Evolutionary conservation across 2,113 vertebrate species (phyloP), one percentile per base, ranked within the genome.

Genomic region (Brienomyrus longianalis): DNA sequence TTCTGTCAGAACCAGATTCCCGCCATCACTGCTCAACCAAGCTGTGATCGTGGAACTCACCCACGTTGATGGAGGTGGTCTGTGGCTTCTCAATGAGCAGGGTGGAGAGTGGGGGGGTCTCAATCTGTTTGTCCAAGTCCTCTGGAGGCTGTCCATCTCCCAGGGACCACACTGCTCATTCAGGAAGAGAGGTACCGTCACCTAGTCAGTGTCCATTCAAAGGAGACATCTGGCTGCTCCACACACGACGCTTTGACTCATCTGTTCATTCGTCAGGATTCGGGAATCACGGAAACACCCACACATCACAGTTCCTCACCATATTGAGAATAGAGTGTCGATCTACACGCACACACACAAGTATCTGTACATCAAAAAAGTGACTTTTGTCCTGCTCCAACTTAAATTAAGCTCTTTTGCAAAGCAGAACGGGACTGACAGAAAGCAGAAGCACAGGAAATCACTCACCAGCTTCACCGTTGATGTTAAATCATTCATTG

Each of bases 21-120:
- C 50, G 54, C 47, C 85, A 84, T 84, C n/a, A 54, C 85, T 47
- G 47, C n/a, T 19, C 5, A 31, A 8, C 3, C 15, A 11, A 35
- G n/a, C 85, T 43, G 31, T 35, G 86, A 88, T 35, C 11, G 45
- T 52, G n/a, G 59, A 88, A 96, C 98, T 97, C 95, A 99, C 98
- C 98, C 39, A 99, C 98, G 15, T 91, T 92, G 90, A 99, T 96
- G 13, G 96, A 92, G 70, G 96, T 97, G 0, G 96, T 92, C 45
- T 97, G 96, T 21, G 98, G 98, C 84, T 94, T 97, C 92, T 99
- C 98, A 0, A 97, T n/a, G 3, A 99, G 96, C 90, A 99, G 94
- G 83, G 93, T 97, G 56, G 98, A 98, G 88, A 94, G 93, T 1
- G 98, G 96, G 0, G 96, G 94, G 47, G 94, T 95, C 84, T 97